Evolutionary conservation across 1,140 invertebrate species (phyloP).

Genomic region (Drosophila leontia): DNA sequence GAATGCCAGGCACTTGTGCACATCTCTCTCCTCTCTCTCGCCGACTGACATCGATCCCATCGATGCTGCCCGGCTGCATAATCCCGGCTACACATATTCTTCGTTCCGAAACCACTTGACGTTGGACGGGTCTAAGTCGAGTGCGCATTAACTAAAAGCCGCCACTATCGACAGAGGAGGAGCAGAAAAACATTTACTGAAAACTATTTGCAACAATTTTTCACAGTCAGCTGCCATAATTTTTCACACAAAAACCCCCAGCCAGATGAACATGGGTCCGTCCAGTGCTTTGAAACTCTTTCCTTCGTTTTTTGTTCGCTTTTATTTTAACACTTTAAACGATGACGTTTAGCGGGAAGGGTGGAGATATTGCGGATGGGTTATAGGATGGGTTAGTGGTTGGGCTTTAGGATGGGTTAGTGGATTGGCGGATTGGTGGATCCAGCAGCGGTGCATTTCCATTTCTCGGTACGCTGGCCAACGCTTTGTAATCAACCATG

Average conservation of each 20-base stretch:
- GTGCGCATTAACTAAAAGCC: conserved; percentile 75
- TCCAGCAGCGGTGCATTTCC: conserved; percentile 65
- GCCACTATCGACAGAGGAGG: conserved; percentile 58
- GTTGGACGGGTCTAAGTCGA: conserved; percentile 41
- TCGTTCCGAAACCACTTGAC: conserved; percentile 51
- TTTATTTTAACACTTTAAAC: conserved; percentile 82
- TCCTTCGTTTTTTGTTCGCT: conserved; percentile 60
- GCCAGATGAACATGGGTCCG: conserved; percentile 48
- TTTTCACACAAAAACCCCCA: conserved; percentile 70
- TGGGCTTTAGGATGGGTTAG: conserved; percentile 6
- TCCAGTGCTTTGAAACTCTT: conserved; percentile 20
- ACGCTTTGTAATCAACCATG: conserved; percentile 68
- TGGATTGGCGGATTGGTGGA: conserved; percentile 30
- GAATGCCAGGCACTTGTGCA: conserved; percentile 59
- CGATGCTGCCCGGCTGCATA: conserved; percentile 55
- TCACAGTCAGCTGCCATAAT: conserved; percentile 82
- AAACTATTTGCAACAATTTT: conserved; percentile 83
- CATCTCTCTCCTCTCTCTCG: conserved; percentile 31
- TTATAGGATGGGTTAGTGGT: conserved; percentile 15
- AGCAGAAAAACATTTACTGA: conserved; percentile 66
- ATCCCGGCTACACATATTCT: conserved; percentile 31
- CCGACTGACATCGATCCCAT: conserved; percentile 69
- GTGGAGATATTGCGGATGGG: conserved; percentile 5
- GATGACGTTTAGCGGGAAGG: conserved; percentile 58
- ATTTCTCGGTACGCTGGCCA: conserved; percentile 70